phyloP scores from a whole-genome alignment of 2,113 vertebrate genomes.

The Crotalus horridus region DNA sequence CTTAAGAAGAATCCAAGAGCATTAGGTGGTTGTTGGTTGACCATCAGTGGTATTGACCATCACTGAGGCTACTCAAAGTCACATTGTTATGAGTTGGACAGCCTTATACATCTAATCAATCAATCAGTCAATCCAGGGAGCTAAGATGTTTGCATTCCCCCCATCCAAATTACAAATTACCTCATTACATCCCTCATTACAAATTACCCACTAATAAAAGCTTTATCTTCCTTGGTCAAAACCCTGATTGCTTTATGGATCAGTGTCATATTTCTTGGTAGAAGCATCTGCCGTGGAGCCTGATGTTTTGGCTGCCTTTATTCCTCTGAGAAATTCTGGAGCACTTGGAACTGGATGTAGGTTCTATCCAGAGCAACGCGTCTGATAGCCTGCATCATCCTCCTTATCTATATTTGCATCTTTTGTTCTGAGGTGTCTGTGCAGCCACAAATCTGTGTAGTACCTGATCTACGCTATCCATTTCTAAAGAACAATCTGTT shows the following conservation, averaged over 20 bases:
- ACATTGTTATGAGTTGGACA: background rate
- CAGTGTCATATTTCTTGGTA: no score
- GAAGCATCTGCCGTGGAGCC: background rate
- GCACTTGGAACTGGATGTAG: background rate
- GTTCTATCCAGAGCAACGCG: background rate
- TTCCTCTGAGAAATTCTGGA: background rate
- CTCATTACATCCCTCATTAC: background rate
- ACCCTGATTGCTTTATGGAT: background rate
- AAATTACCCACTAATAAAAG: background rate
- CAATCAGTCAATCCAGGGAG: background rate
- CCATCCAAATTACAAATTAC: background rate
- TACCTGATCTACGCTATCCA: constrained; percentile 6
- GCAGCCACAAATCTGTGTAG: background rate
- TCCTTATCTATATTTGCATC: background rate
- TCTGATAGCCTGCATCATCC: background rate
- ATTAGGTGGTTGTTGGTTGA: background rate
- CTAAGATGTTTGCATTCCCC: background rate
- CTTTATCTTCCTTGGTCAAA: background rate
- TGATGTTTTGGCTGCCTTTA: background rate
- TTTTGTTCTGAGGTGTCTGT: background rate
- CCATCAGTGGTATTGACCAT: background rate
- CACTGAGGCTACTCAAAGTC: background rate
- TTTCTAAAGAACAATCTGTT: background rate
- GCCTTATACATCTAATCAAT: background rate
- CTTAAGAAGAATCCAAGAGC: background rate